Base-by-base conservation (phyloP, 2,113 vertebrate genomes). In the Sminthopsis crassicaudata region DNA sequence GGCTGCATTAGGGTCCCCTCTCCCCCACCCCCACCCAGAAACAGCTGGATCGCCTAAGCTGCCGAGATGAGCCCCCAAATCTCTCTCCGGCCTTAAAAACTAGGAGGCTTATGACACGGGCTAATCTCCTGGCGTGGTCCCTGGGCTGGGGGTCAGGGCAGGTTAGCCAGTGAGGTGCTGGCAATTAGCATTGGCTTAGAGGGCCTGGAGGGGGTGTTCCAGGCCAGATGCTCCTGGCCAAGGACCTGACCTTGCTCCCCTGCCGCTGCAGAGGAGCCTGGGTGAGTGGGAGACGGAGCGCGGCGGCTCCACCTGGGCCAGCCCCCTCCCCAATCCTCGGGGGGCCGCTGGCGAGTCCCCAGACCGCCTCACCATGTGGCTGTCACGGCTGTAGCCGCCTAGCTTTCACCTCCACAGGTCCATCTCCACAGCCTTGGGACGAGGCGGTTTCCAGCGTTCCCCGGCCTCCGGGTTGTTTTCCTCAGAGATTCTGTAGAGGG, bases 91-190 rank as follows among this genome's bases (percentile, higher is more conserved):
- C 98, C 98, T 98, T 94, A 97, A 98, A 97, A 98, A 98, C 98
- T 98, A 98, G 98, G 98, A 97, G 97, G 98, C 98, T 99, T 99
- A 99, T 98, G 98, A 99, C 98, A 98, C 98, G 98, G 94, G 96
- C 94, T 98, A 99, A 99, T 99, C 99, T 96, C 27, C n/a, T 95
- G 97, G 98, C 51, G 0, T 12, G 25, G 93, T 46, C 48, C 6
- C 42, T 2, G 91, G 54, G 93, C 95, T 89, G 52, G 53, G 91
- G 42, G 36, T 27, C 36, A 48, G 48, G 89, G 89, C 46, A 27
- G 89, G 25, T 48, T 1, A 90, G 46, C 89, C 89, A 50, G 89
- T 16, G 46, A 26, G 89, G 24, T 30, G 14, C 2, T 8, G 46
- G 30, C 57, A 90, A n/a, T 30, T 14, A 30, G 89, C 42, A n/a